Evolutionary conservation across 2,888 invertebrate genomes (phyloP), one percentile per base, ranked within the genome.

Genomic region (Erebia palarica): DNA sequence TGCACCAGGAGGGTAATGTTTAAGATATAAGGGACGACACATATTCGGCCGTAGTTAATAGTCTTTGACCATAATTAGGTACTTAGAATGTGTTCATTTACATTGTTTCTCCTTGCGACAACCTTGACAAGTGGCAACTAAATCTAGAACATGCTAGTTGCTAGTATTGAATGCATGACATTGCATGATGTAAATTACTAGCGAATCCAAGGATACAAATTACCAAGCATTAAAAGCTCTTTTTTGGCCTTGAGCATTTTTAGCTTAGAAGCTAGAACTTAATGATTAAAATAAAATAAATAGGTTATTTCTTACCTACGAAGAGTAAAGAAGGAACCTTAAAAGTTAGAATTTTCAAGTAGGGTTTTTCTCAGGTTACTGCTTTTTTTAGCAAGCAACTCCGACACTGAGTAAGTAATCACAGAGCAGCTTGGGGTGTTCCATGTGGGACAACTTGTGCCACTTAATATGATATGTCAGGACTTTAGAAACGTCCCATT

Each of bases 191-290:
- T 49, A 13, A 61, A 61, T 47, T 47, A 61, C 16, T 47, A 47
- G 47, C 11, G 44, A 44, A 18, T 21, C 5, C 63, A 63, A 49
- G 63, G 63, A 47, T 49, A 49, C 49, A 63, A 49, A 47, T 21
- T 47, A 58, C 57, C 57, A 27, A 13, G 57, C 27, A 18, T 10
- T 47, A 47, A 61, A 61, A 61, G 60, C 60, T 61, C 61, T 18
- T 3, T 49, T 49, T 1, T 49, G 21, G 49, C 63, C 63, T 49
- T 49, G 47, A 63, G 21, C 27, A 63, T 63, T 42, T 60, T 60
- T 44, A 60, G 60, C 60, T 16, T 42, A 63, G 49, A 63, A 21
- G 21, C 21, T 18, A 5, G 49, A 63, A 21, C 47, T 47, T 18
- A 5, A 49, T 63, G 18, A 18, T 10, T 16, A 8, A 1, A 21